Base-by-base conservation (phyloP, 2,888 invertebrate genomes). In the Sinohyriopsis cumingii region DNA sequence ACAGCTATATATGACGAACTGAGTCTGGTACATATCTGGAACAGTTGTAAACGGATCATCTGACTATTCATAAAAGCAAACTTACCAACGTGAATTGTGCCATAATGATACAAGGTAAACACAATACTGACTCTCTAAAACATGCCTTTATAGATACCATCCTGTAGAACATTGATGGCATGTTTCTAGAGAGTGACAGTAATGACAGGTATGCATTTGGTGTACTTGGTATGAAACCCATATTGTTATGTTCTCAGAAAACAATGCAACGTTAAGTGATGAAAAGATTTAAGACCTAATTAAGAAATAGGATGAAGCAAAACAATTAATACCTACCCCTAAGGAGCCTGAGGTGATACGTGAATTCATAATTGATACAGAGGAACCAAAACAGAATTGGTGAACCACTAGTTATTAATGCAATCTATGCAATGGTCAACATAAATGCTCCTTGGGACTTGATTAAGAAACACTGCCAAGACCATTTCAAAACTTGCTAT, bases 141-240 rank as follows among this genome's bases (percentile, higher is more conserved):
- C 5, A 19, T 0, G 59, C 54, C 3, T 69, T 69, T 25, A 64
- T 69, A 64, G 69, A 73, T 25, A 24, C n/a, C 18, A 18, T 65
- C 1, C 54, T 72, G 18, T 25, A 65, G 22, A 69, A 63, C 19
- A 25, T 72, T 7, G 63, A 63, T 20, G 67, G 66, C 2, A 68
- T 60, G n/a, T 72, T 72, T 28, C 68, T 65, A 22, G 65, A 59
- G 5, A 25, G 65, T 53, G 72, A 69, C 28, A 69, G 63, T 54
- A n/a, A 69, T 45, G 24, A 69, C 19, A 66, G 69, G 5, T 63
- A 69, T 69, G 69, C 66, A 22, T 72, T 69, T 67, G 56, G 65
- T 12, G 45, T 24, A 19, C 57, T 72, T 19, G 65, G 24, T 18
- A 59, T 69, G 63, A 72, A 69, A 59, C 72, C 72, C 25, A n/a